Percentiles rank a stretch among this genome's conserved stretches.
Conservation (phyloP, 2,888 invertebrate species). For the Luperina nickerlii region DNA sequence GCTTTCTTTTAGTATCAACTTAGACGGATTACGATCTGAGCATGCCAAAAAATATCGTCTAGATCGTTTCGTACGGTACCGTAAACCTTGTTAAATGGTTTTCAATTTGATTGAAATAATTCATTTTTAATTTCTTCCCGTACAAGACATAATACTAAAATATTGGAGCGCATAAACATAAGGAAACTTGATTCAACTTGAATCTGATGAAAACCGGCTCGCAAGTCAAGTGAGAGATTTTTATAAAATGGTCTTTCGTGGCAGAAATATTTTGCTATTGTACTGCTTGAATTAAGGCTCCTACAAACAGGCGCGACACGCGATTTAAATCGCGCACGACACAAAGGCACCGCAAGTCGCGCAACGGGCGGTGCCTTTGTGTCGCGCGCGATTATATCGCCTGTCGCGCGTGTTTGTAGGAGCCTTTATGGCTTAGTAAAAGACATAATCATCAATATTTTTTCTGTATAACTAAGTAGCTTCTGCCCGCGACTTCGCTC, state of each 20-base stretch:
- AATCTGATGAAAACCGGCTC: neutral
- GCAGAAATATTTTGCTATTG: neutral
- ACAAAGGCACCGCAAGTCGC: too few species aligned
- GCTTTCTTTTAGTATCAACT: conserved; percentile 7
- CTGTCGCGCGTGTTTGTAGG: too few species aligned
- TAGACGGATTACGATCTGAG: neutral
- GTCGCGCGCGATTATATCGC: too few species aligned
- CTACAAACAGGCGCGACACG: too few species aligned
- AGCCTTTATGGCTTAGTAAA: neutral
- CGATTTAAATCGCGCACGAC: too few species aligned
- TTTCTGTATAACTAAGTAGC: too few species aligned
- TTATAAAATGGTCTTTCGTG: neutral
- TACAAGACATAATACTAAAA: neutral
- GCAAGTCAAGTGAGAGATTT: neutral
- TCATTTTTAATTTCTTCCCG: neutral
- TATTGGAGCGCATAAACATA: too few species aligned
- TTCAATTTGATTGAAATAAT: neutral
- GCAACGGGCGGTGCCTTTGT: too few species aligned
- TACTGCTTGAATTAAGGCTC: too few species aligned
- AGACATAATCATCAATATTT: neutral
- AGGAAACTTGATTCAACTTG: neutral
- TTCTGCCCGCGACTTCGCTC: too few species aligned
- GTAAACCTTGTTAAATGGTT: neutral
- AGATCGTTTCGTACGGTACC: neutral
- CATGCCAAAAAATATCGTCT: conserved; percentile 4